These are phyloP conservation scores for Lordiphosa collinella DNA, from an alignment of 1,140 invertebrate genomes.

Conservation along the genomic window DNA sequence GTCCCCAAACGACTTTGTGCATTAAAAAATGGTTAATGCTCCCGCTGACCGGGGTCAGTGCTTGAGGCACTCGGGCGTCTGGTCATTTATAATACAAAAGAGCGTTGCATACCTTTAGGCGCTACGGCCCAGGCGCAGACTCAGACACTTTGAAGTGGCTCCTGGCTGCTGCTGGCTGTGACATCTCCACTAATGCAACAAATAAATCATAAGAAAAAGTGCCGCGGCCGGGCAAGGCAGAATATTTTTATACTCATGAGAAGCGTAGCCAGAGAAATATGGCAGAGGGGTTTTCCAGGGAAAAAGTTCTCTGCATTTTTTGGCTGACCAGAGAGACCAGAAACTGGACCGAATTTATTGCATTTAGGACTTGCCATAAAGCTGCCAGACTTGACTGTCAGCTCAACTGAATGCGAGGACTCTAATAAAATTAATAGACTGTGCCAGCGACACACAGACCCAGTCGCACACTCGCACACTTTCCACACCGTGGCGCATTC, in stretches of 20 bases:
- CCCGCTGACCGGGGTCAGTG: slow-evolving; percentile 7
- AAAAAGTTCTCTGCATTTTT: background rate
- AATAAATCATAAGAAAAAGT: slow-evolving; percentile 50
- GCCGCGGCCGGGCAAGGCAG: background rate
- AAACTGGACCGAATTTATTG: slow-evolving; percentile 24
- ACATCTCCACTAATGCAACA: slow-evolving; percentile 52
- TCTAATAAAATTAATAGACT: slow-evolving; percentile 69
- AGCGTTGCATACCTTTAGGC: slow-evolving; percentile 40
- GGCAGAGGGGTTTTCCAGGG: background rate
- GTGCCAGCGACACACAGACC: slow-evolving; percentile 17
- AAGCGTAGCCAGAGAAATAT: background rate
- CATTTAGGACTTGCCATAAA: no score
- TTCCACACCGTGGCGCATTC: background rate
- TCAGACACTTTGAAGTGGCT: slow-evolving; percentile 36
- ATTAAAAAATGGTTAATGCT: slow-evolving; percentile 57
- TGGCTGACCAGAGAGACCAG: background rate
- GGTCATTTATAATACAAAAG: slow-evolving; percentile 40
- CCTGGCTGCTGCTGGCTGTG: slow-evolving; percentile 17
- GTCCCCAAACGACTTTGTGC: slow-evolving; percentile 24
- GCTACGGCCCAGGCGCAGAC: background rate
- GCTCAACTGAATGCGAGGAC: slow-evolving; percentile 21
- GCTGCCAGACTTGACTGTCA: slow-evolving; percentile 1
- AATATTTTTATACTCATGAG: background rate
- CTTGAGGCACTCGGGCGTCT: slow-evolving; percentile 3
- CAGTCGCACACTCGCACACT: background rate